Percentiles rank a stretch among this genome's conserved stretches.
Conservation (phyloP, 2,888 invertebrate genomes). For the Habrosyne pyritoides region DNA sequence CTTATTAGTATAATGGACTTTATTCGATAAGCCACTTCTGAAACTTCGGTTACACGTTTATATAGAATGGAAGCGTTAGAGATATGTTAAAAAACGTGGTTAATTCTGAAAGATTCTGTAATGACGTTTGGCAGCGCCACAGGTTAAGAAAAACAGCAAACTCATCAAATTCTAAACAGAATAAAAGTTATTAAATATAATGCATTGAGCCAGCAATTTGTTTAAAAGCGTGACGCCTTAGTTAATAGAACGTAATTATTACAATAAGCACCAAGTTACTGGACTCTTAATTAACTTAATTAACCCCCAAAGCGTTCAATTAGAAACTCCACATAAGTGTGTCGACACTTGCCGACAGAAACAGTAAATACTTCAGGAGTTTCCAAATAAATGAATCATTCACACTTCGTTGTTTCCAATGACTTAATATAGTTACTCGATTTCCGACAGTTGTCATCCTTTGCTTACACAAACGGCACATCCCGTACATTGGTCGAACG, state of each 20-base stretch:
- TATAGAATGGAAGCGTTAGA: not conserved
- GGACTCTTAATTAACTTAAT: conserved; percentile 50
- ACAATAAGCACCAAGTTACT: conserved; percentile 63
- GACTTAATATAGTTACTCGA: not conserved
- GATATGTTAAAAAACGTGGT: conserved; percentile 16
- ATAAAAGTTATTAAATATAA: conserved; percentile 51
- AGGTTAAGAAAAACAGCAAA: conserved; percentile 33
- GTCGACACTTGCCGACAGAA: not conserved
- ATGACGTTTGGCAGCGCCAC: not conserved
- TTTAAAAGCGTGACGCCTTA: conserved; percentile 59
- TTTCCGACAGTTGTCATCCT: not conserved
- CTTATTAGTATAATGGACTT: not conserved
- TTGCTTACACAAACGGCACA: not conserved
- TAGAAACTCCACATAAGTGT: not conserved
- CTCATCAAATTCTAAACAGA: conserved; percentile 28
- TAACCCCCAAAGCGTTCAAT: not conserved
- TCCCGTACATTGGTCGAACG: not conserved
- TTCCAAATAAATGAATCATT: not conserved
- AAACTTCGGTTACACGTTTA: not conserved
- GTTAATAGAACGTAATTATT: conserved; percentile 43
- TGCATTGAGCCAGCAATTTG: conserved; percentile 67
- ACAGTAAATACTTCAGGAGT: not conserved
- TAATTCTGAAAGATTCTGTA: conserved; percentile 2
- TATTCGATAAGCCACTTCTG: not conserved
- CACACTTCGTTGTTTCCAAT: not conserved